Percentiles rank a stretch among this genome's conserved stretches.
phyloP scores from a whole-genome alignment of 2,113 vertebrate genomes.

The Centropristis striata region DNA sequence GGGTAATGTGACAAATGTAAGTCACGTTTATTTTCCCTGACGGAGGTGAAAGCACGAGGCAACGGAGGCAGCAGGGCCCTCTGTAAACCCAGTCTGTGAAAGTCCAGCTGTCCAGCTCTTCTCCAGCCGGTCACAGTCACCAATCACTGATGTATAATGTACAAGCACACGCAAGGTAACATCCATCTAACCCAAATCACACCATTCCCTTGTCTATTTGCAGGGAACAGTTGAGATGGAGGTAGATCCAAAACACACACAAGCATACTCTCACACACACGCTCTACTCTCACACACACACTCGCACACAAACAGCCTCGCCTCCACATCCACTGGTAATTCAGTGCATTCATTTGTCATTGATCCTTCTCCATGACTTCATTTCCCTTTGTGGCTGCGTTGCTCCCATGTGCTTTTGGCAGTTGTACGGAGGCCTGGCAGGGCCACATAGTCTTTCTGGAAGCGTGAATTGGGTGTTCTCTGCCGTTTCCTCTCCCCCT shows the following conservation, averaged over 20 bases:
- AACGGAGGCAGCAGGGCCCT: conserved; percentile 48
- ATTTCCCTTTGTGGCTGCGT: conserved; percentile 88
- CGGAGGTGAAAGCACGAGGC: conserved; percentile 73
- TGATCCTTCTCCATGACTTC: conserved; percentile 59
- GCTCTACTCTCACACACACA: not conserved
- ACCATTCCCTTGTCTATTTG: conserved; percentile 23
- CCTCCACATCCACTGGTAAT: conserved; percentile 43
- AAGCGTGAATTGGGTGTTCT: conserved; percentile 94
- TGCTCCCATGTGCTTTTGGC: conserved; percentile 85
- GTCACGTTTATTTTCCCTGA: conserved; percentile 80
- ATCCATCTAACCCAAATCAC: conserved; percentile 3
- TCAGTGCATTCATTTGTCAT: conserved; percentile 76
- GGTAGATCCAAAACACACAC: conserved; percentile 27
- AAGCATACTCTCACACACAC: not conserved
- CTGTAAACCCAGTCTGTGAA: conserved; percentile 28
- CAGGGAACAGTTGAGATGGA: conserved; percentile 39
- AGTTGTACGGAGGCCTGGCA: conserved; percentile 91
- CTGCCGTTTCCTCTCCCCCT: conserved; percentile 93
- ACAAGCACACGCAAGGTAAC: conserved; percentile 37
- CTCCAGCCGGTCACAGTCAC: not conserved
- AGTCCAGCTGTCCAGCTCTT: conserved; percentile 50
- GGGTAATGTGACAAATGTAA: conserved; percentile 70
- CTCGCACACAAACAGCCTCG: not conserved
- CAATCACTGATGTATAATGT: conserved; percentile 28
- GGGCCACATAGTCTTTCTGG: conserved; percentile 94